Base-by-base conservation (phyloP, 2,797 vertebrate species). In the Scarus forsteni region DNA sequence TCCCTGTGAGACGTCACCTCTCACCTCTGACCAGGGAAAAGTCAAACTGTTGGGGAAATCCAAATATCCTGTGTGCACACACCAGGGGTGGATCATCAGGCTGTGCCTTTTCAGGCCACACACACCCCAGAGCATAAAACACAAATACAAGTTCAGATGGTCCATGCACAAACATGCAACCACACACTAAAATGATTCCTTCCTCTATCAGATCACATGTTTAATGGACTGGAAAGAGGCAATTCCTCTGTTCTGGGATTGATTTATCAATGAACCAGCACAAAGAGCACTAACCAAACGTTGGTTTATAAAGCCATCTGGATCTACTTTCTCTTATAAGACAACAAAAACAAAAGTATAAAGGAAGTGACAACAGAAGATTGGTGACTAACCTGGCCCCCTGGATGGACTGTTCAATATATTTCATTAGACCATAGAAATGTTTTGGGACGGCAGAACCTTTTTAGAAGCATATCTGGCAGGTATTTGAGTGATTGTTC, bases 11-110 rank as follows among this genome's bases (percentile, higher is more conserved):
- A 72, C 83, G 60, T 88, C 82, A 92, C 85, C 90, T 88, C 90
- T 93, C 88, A 90, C 93, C 92, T 91, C 88, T 88, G 90, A 92
- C 85, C 79, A 79, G 66, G 79, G 79, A 85, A 84, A 77, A 79
- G 81, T 83, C 50, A 76, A 70, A 85, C 87, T 84, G 68, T 72
- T 69, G 88, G 85, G 89, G 85, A 89, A 91, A 91, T 74, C 73
- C 90, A 91, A 86, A 93, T 92, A 93, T 93, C 92, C 92, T 93
- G 90, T 91, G 89, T 88, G 83, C 83, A 68, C 86, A 83, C 79
- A 78, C 74, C 50, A 72, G 79, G 72, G 73, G 56, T 77, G 77
- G 75, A 71, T 81, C 75, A 60, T 88, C 38, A 86, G 72, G 71
- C 74, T 66, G 53, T 73, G 66, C 75, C 79, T 87, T 67, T 74